These are phyloP conservation scores for Sebastes reedi DNA, from an alignment of 2,797 vertebrate genomes.

Conservation along the genomic window DNA sequence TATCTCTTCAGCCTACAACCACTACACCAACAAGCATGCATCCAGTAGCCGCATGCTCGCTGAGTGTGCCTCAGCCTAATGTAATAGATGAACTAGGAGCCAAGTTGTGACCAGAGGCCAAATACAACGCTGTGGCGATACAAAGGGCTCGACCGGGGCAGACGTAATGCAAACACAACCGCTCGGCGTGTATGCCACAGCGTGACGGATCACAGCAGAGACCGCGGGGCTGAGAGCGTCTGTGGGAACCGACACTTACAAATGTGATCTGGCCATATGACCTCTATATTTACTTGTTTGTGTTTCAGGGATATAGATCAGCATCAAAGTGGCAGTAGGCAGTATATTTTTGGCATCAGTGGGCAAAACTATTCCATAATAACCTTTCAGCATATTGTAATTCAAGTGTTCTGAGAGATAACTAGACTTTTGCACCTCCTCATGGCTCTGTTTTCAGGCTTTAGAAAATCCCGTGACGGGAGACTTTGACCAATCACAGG, in stretches of 20 bases:
- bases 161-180: conserved; percentile 24
- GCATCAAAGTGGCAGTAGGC: no score
- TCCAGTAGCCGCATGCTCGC: not conserved
- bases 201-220: conserved; percentile 40
- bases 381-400: no score
- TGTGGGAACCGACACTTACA: conserved; percentile 47
- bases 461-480: no score
- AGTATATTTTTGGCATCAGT: no score
- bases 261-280: conserved; percentile 4
- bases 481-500: no score
- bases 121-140: conserved; percentile 34
- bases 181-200: conserved; percentile 9
- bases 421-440: accelerated
- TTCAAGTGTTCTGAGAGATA: no score
- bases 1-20: not conserved
- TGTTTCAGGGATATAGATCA: not conserved
- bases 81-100: conserved; percentile 29
- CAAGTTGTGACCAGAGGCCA: conserved; percentile 48
- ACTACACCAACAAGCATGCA: conserved; percentile 1
- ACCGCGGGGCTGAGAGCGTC: conserved; percentile 18
- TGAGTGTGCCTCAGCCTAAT: conserved; percentile 20
- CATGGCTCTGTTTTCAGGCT: no score
- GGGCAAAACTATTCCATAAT: no score
- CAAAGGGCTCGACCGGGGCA: conserved; percentile 32
- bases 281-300: not conserved